Base-by-base conservation (phyloP, 2,797 vertebrate genomes). In the Oreochromis mossambicus region DNA sequence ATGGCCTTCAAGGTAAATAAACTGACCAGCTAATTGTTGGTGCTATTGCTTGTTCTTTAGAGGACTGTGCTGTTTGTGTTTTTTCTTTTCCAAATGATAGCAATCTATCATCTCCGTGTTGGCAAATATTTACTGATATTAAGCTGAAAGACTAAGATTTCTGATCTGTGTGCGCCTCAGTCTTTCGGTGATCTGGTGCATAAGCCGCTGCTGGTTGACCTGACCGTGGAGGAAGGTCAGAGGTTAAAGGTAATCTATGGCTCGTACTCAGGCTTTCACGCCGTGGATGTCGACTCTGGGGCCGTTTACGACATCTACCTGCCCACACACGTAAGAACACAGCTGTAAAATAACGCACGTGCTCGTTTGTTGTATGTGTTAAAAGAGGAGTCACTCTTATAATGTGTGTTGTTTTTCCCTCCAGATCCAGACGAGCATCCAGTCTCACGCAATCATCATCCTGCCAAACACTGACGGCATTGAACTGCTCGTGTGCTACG, bases 241-340 rank as follows among this genome's bases (percentile, higher is more conserved):
- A 96, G 98, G 90, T 95, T 98, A 90, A 98, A 98, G 93, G 98
- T 98, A 86, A 97, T 98, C 95, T 98, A 98, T 1, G 98, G 98
- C 77, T 98, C 97, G 2, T 96, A 90, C n/a, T 96, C 96, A 2
- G 98, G 98, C 55, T 98, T 98, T 94, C 97, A 98, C 3, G 98
- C 98, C 0, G 97, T 98, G 14, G 98, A 98, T 1, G 98, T 98
- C 1, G 98, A 98, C 96, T 98, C 98, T 0, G 98, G 97, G 3
- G 98, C 97, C 2, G 97, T 97, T 84, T 98, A 98, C 1, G 97
- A 98, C 93, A 97, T 98, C 94, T 98, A 98, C 90, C 97, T 98
- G 21, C 96, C 96, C 4, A 96, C 96, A 13, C 96, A 97, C 41
- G 96, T 96, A 91, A 94, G 94, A 38, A 26, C 97, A 93, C 96